These are phyloP conservation scores for Lathamus discolor DNA, from an alignment of 2,113 vertebrate genomes.

Conservation along the genomic window DNA sequence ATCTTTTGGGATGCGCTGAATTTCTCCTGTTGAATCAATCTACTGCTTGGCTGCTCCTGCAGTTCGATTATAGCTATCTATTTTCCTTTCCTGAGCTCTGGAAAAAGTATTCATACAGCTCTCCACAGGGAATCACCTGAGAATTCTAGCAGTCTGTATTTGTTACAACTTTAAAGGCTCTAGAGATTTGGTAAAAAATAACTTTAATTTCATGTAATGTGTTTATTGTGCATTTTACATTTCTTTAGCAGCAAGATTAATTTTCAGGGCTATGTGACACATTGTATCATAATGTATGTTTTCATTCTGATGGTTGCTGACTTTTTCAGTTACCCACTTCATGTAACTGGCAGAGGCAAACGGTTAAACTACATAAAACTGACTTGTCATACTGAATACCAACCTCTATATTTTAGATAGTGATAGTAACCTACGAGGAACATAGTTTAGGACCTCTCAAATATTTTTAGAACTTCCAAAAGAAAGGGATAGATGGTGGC, in stretches of 20 bases:
- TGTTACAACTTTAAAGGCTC: constrained; percentile 28
- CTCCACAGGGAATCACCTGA: constrained; percentile 52
- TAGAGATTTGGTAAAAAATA: constrained; percentile 31
- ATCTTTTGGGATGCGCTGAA: constrained; percentile 68
- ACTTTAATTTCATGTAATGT: constrained; percentile 61
- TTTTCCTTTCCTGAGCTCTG: constrained; percentile 66
- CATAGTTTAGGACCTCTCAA: background rate
- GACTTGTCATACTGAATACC: constrained; percentile 5
- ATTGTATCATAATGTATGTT: background rate
- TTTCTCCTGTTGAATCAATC: constrained; percentile 77
- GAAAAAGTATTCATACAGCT: constrained; percentile 34
- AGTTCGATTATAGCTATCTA: constrained; percentile 64
- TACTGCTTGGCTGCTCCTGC: constrained; percentile 69
- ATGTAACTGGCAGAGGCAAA: background rate
- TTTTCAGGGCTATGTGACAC: constrained; percentile 16
- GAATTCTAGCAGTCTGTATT: constrained; percentile 36
- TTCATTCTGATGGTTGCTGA: background rate
- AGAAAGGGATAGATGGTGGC: background rate
- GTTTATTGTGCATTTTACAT: constrained; percentile 36
- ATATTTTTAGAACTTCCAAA: background rate
- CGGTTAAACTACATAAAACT: background rate
- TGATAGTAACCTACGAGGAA: background rate
- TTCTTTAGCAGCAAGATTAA: constrained; percentile 5
- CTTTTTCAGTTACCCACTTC: constrained; percentile 23
- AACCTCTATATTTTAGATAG: background rate